Evolutionary conservation across 2,113 vertebrate genomes (phyloP), one percentile per base, ranked within the genome.

Genomic region (Gallinago undulata): DNA sequence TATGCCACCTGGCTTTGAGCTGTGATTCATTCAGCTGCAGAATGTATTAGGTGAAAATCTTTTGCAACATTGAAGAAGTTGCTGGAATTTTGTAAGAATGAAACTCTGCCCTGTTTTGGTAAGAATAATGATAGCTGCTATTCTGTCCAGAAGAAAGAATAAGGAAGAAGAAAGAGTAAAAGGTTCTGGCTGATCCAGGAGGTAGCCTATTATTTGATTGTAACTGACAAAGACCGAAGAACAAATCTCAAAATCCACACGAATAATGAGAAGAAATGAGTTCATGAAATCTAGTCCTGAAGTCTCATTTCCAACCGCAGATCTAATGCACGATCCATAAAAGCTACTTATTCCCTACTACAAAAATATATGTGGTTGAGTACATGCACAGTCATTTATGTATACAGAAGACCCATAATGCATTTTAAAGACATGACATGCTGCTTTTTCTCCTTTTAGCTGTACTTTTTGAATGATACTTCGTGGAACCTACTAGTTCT

Each of bases 1-100:
- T 64, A 93, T 83, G 94, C 69, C 92, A 95, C 90, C 89, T 95
- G 90, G 70, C 68, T 89, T 77, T 82, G 68, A 74, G 69, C 41
- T 78, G 31, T 88, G 84, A 90, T 84, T 95, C 33, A 83, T 69
- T 90, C 81, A 90, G 59, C 72, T 93, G 73, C 57, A 84, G 41
- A 73, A 70, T 60, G 64, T 6, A 95, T 59, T 81, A 78, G 81
- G 89, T 85, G 75, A 95, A 90, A 94, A 50, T 43, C 17, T 70
- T 80, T n/a, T 53, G 35, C 75, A 77, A 63, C 24, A 37, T 11
- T 64, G 66, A 76, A 90, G 84, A 87, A 79, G 13, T 33, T 91
- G 70, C 35, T 88, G 73, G 51, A 92, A 86, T 76, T 75, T 22
- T 75, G 19, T 8, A 78, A 41, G 51, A 69, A 33, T 69, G 77